Evolutionary conservation across 2,888 invertebrate genomes (phyloP).

Genomic region (Oegoconia quadripuncta): DNA sequence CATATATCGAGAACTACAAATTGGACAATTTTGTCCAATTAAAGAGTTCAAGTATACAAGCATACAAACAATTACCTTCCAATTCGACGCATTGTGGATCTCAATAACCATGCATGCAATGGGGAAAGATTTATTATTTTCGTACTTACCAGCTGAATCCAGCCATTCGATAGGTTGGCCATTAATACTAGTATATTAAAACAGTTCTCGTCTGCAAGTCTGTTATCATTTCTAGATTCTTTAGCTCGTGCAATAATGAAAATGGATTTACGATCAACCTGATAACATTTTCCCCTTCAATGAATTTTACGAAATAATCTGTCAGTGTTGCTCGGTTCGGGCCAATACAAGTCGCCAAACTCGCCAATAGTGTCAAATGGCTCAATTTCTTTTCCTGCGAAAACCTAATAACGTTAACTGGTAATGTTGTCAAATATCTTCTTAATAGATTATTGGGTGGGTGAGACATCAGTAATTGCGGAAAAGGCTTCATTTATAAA

Average conservation of each 20-base stretch:
- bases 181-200: constrained; percentile 58
- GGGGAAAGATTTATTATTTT: constrained; percentile 22
- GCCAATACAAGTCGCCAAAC: no score
- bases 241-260: constrained; percentile 26
- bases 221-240: constrained; percentile 39
- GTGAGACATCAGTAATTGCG: no score
- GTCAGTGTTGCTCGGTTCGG: no score
- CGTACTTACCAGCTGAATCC: constrained; percentile 75
- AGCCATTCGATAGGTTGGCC: constrained; percentile 78
- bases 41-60: constrained; percentile 48
- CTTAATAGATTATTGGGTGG: no score
- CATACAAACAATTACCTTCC: constrained; percentile 48
- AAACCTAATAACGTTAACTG: no score
- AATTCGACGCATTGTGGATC: constrained; percentile 47
- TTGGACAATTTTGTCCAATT: constrained; percentile 58
- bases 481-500: no score
- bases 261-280: constrained; percentile 26
- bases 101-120: no score
- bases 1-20: constrained; percentile 26
- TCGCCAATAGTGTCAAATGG: no score
- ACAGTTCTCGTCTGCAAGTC: constrained; percentile 39
- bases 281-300: constrained; percentile 36
- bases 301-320: constrained; percentile 15
- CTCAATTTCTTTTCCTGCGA: no score
- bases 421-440: no score